Evolutionary conservation across 2,797 vertebrate genomes (phyloP).

Genomic region (Alcedo quadribrachys): DNA sequence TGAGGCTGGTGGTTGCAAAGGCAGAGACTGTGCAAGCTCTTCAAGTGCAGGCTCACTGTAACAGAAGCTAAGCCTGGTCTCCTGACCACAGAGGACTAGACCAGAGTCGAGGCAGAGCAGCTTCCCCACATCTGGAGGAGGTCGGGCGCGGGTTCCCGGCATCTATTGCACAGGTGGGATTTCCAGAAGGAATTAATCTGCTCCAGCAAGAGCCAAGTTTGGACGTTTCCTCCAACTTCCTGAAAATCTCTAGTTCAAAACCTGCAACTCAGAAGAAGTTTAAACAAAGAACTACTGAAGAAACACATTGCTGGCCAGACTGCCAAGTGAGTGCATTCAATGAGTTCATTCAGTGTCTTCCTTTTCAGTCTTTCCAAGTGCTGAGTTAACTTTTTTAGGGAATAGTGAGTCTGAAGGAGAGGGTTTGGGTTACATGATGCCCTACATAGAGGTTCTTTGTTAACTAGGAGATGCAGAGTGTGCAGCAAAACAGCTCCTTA

Average conservation of each 20-base stretch:
- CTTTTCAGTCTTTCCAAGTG: conserved; percentile 30
- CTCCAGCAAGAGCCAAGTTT: neutral
- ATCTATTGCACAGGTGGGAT: conserved; percentile 12
- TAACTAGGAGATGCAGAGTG: neutral
- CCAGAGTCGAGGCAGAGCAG: neutral
- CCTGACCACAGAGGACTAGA: neutral
- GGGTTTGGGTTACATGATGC: neutral
- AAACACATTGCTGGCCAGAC: neutral
- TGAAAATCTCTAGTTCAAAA: conserved; percentile 26
- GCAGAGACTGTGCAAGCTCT: neutral
- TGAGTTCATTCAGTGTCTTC: conserved; percentile 42
- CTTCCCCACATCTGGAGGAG: neutral
- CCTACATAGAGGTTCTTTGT: conserved; percentile 9
- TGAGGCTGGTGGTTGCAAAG: accelerated
- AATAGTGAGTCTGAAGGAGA: neutral
- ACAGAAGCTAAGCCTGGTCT: neutral
- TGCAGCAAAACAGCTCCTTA: neutral
- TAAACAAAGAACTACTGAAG: conserved; percentile 53
- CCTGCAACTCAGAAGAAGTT: conserved; percentile 1
- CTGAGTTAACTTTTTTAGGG: conserved; percentile 28
- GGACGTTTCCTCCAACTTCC: conserved; percentile 47
- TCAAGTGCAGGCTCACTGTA: neutral
- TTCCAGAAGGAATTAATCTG: conserved; percentile 42
- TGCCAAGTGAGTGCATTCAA: conserved; percentile 5
- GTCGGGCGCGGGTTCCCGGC: neutral